A percentile compares a stretch with the other conserved stretches of the same genome.
phyloP scores from a whole-genome alignment of 2,113 vertebrate genomes.

The Muntiacus reevesi region DNA sequence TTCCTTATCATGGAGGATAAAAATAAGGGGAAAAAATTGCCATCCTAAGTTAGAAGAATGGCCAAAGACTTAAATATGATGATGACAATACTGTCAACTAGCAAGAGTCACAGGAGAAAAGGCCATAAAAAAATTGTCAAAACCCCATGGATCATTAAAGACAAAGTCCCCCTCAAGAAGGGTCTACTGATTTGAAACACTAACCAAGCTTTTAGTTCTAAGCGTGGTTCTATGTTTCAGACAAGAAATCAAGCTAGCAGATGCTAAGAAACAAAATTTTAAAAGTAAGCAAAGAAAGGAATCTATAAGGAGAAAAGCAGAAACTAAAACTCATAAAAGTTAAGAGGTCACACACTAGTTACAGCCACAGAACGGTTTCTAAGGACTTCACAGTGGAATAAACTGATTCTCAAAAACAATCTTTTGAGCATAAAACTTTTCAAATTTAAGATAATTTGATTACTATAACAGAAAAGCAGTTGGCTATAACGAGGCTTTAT shows the following conservation, averaged over 20 bases:
- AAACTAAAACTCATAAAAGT: background rate
- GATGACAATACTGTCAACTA: background rate
- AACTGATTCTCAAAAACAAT: background rate
- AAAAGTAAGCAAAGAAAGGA: background rate
- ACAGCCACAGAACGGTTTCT: background rate
- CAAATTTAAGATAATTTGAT: background rate
- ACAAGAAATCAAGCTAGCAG: background rate
- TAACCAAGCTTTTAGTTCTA: background rate
- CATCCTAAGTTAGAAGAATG: background rate
- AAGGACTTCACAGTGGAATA: background rate
- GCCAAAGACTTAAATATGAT: background rate
- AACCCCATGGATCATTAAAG: background rate
- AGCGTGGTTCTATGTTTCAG: background rate
- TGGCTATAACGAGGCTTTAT: background rate
- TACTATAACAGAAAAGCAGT: slow-evolving; percentile 2
- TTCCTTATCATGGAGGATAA: background rate
- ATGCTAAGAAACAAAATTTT: background rate
- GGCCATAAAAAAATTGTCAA: background rate
- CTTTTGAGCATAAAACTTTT: background rate
- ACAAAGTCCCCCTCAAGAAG: background rate
- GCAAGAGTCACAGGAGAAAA: background rate
- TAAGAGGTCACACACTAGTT: background rate
- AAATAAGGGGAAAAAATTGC: background rate
- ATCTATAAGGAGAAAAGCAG: background rate
- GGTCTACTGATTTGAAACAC: background rate